Evolutionary conservation across 2,888 invertebrate species (phyloP), one percentile per base, ranked within the genome.

Genomic region (Ecliptopera silaceata): DNA sequence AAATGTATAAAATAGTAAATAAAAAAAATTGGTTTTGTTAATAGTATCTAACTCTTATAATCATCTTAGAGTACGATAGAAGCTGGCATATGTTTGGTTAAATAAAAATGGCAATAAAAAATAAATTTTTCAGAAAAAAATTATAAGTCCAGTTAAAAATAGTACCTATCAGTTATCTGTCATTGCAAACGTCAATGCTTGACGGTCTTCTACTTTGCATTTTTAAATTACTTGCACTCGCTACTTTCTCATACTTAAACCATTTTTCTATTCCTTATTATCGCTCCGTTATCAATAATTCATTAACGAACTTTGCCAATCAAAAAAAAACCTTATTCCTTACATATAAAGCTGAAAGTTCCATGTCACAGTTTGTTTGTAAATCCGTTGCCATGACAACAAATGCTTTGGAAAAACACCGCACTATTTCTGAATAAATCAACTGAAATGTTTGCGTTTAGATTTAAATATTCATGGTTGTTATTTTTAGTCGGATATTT

Each of bases 341-440:
- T 10, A 1, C 0, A 1, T 0, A 8, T 58, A 69, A 49, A 53
- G 68, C 48, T 17, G n/a, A 56, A 60, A 63, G 49, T 63, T 5
- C 22, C 18, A 10, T 36, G 58, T 22, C 32, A 31, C 10, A 31
- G 60, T 60, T 64, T 70, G 84, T 84, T n/a, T 82, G 79, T 69
- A 66, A 68, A 12, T 20, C 1, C 11, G 85, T 84, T 71, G 61
- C 77, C 57, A 80, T 80, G 71, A 77, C 32, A 60, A 79, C 82
- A 56, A 20, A 52, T 61, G 36, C 59, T 65, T 68, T 68, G 66
- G 69, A 66, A 68, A 66, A 43, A 53, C 45, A 49, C 48, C 50
- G 52, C 0, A 26, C 45, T 50, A 38, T 50, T 45, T 36, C 31
- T 43, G 47, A 13, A 56, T 64, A 68, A 66, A 72, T 72, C 68